A percentile compares a stretch with the other conserved stretches of the same genome.
Evolutionary conservation across 2,888 invertebrate genomes (phyloP).

Genomic region (Rhaphigaster nebulosa): DNA sequence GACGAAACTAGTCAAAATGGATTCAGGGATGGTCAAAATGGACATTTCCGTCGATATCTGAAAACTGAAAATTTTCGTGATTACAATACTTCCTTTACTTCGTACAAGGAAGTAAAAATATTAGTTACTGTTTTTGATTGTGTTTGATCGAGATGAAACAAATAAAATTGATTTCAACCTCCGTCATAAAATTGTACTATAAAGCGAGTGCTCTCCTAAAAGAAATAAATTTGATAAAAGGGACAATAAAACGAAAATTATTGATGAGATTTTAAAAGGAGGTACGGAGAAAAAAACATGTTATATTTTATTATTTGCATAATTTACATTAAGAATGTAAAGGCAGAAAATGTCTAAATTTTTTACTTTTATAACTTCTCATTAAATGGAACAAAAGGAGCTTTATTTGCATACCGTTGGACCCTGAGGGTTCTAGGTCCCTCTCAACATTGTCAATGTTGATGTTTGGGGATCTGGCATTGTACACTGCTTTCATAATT

Average conservation of each 20-base stretch:
- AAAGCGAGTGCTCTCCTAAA: not conserved
- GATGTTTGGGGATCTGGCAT: not conserved
- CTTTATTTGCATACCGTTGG: constrained; percentile 36
- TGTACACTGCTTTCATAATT: not conserved
- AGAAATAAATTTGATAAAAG: not conserved
- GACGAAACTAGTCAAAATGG: no score
- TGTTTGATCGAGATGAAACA: no score
- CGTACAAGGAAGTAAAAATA: no score
- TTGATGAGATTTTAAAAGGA: not conserved
- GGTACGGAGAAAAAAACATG: not conserved
- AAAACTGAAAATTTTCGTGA: no score
- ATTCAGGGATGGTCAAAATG: no score
- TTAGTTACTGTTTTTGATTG: no score
- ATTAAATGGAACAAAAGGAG: not conserved
- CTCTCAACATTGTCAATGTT: not conserved
- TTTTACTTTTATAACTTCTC: constrained; percentile 15
- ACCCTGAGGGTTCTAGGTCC: not conserved
- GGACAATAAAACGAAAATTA: not conserved
- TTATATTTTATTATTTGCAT: constrained; percentile 20
- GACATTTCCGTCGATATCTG: no score
- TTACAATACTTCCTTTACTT: no score
- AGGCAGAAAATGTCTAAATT: not conserved
- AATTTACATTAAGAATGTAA: constrained; percentile 40
- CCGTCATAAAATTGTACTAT: not conserved
- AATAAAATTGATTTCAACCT: not conserved